Conservation (phyloP, 2,797 vertebrate genomes). For the Netta rufina region DNA sequence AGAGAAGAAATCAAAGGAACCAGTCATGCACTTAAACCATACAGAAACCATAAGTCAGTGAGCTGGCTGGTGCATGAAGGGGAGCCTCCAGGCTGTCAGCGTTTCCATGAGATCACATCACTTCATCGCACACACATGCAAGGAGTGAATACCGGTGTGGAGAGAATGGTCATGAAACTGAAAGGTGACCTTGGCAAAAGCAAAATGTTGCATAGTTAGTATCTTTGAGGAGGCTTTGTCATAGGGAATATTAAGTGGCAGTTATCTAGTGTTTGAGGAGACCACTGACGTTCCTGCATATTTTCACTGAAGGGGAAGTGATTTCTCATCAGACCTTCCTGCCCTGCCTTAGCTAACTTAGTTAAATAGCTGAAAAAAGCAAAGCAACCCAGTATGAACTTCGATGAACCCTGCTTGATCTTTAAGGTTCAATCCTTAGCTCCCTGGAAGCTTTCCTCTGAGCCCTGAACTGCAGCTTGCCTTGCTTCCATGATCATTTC, state of each 20-base stretch:
- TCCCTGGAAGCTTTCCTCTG: not conserved
- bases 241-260: not conserved
- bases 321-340: not conserved
- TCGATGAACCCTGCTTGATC: not conserved
- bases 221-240: not conserved
- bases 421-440: not conserved
- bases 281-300: not conserved
- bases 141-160: not conserved
- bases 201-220: not conserved
- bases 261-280: not conserved
- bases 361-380: slow-evolving; percentile 3
- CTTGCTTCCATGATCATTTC: not conserved
- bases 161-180: not conserved
- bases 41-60: not conserved
- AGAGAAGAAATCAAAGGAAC: slow-evolving; percentile 47
- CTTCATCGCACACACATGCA: rapidly evolving
- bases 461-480: not conserved
- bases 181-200: not conserved
- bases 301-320: not conserved
- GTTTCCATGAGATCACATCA: not conserved
- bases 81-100: not conserved
- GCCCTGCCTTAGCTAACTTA: not conserved
- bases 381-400: not conserved
- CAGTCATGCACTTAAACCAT: not conserved
- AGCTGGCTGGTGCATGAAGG: not conserved